Evolutionary conservation across 2,113 vertebrate species (phyloP).

Genomic region (Bucco capensis): DNA sequence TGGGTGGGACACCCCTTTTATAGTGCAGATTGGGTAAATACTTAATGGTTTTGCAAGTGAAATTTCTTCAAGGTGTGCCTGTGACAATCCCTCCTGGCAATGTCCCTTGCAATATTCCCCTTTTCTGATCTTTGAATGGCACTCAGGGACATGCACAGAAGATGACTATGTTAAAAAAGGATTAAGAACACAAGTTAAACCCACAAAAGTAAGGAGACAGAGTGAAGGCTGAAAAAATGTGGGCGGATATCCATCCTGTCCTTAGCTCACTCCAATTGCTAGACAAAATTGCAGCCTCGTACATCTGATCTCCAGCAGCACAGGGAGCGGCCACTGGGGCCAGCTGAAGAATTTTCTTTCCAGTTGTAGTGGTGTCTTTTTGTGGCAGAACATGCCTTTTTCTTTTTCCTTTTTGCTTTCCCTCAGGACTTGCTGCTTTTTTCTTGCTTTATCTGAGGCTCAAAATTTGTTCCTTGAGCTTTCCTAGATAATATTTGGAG

Average conservation of each 20-base stretch:
- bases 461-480: background rate
- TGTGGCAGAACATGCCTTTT: background rate
- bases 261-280: slow-evolving; percentile 47
- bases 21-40: background rate
- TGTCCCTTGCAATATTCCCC: background rate
- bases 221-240: slow-evolving; percentile 30
- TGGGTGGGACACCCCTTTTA: background rate
- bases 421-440: background rate
- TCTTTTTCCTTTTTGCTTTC: background rate
- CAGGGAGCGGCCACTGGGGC: slow-evolving; percentile 49
- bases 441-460: background rate
- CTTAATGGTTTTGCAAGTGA: background rate
- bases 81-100: background rate
- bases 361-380: slow-evolving; percentile 6
- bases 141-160: background rate
- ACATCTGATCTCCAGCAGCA: slow-evolving; percentile 37
- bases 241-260: slow-evolving; percentile 59
- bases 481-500: background rate
- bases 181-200: slow-evolving; percentile 5
- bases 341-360: slow-evolving; percentile 50
- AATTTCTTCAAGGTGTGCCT: background rate
- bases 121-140: background rate
- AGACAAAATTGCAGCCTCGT: slow-evolving; percentile 34
- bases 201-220: slow-evolving; percentile 29
- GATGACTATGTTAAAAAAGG: background rate